Evolutionary conservation across 2,888 invertebrate genomes (phyloP), one percentile per base, ranked within the genome.

Genomic region (Amaurobius ferox): DNA sequence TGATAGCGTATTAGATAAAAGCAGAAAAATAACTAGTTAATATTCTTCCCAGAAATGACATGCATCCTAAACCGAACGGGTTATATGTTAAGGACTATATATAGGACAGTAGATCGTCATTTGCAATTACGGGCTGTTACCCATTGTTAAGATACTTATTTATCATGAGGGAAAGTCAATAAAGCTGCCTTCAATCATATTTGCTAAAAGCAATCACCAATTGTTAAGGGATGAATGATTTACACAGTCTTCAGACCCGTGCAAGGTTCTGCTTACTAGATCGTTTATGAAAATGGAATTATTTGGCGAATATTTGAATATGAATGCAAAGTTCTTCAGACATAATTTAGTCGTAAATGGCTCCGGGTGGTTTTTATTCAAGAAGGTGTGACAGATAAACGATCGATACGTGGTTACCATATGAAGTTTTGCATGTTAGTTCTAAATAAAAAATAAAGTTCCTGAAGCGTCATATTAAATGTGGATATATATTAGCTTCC

Each of bases 151-250:
- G 11, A 16, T 6, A 5, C 19, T 55, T 55, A 23, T 23, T 55
- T 55, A 55, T 55, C 23, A 55, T 55, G 23, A 55, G 55, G 55
- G 55, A 55, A 55, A 55, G 55, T 55, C 23, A 3, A 55, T 55
- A 23, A n/a, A 23, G 55, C 16, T 55, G 23, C 19, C 16, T 23
- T 55, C 55, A 3, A 55, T 23, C 55, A 55, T 3, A 11, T 23
- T 3, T 55, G 23, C 23, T 55, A 23, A 23, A 55, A 5, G 16
- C 13, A 44, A 16, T 44, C 44, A 44, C 44, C 44, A 16, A 44
- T 44, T 44, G 44, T 44, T 44, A 44, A 7, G 16, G 2, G 44
- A 44, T 44, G 44, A 5, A 55, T 55, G 55, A 55, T 55, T 55
- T n/a, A 55, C 23, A 23, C 44, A 11, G 44, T 44, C 16, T 7